Evolutionary conservation across 2,113 vertebrate species (phyloP).

Genomic region (Clinocottus analis): DNA sequence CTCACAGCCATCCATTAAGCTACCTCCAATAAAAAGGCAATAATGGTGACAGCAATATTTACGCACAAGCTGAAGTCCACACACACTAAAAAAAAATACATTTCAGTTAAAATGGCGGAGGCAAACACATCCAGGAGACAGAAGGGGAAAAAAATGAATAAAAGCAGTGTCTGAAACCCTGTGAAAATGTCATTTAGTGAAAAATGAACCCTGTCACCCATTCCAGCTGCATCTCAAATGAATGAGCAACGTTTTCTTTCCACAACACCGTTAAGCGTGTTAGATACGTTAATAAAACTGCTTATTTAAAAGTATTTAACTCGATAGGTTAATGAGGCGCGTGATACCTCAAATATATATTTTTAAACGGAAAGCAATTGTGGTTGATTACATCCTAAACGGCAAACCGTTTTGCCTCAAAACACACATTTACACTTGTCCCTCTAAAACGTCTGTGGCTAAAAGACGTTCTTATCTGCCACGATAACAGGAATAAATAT

Average conservation of each 20-base stretch:
- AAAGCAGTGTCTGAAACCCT: constrained; percentile 49
- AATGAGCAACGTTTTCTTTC: constrained; percentile 53
- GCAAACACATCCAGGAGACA: constrained; percentile 55
- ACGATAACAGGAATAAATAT: not conserved
- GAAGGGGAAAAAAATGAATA: constrained; percentile 36
- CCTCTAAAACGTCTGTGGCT: not conserved
- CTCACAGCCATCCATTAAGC: constrained; percentile 36
- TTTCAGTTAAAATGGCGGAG: constrained; percentile 84
- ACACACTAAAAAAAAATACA: constrained; percentile 42
- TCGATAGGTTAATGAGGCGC: constrained; percentile 34
- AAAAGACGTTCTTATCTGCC: not conserved
- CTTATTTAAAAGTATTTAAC: constrained; percentile 22
- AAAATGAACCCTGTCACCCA: constrained; percentile 58
- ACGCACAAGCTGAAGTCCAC: constrained; percentile 29
- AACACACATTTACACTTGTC: not conserved
- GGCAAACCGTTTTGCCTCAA: constrained; percentile 23
- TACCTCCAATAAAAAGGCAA: constrained; percentile 19
- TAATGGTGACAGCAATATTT: constrained; percentile 48
- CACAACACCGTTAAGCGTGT: constrained; percentile 19
- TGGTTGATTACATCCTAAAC: constrained; percentile 49
- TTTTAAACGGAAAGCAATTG: constrained; percentile 50
- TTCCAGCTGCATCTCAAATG: constrained; percentile 51
- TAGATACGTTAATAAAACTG: constrained; percentile 3
- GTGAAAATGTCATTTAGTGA: constrained; percentile 56
- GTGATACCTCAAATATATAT: constrained; percentile 6